Conservation (phyloP, 2,888 invertebrate genomes). For the Zelleria hepariella region DNA sequence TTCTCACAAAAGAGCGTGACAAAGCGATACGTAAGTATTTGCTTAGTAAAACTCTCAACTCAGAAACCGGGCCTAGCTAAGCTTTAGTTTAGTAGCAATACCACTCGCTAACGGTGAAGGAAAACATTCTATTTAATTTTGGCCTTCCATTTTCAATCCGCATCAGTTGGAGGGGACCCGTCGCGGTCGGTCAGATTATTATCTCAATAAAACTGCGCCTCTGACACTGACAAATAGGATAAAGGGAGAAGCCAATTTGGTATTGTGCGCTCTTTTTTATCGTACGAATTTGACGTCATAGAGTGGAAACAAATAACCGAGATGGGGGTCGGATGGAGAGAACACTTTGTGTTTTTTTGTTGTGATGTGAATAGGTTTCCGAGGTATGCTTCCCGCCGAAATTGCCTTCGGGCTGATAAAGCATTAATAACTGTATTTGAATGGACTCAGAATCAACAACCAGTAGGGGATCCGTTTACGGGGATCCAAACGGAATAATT, state of each 20-base stretch:
- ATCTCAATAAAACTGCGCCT: conserved; percentile 17
- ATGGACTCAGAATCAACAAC: no score
- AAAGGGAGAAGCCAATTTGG: conserved; percentile 10
- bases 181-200: conserved; percentile 14
- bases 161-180: background rate
- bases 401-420: no score
- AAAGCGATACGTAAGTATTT: no score
- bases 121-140: background rate
- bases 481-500: no score
- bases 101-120: background rate
- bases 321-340: background rate
- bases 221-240: conserved; percentile 18
- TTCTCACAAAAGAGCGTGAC: no score
- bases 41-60: no score
- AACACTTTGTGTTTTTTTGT: background rate
- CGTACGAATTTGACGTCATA: conserved; percentile 1
- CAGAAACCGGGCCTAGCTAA: no score
- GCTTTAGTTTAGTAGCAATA: background rate
- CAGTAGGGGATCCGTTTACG: no score
- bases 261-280: conserved; percentile 4
- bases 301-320: conserved; percentile 4
- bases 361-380: background rate
- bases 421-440: no score
- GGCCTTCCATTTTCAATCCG: background rate
- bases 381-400: no score